Conservation (phyloP, 2,888 invertebrate genomes). For the Colostygia pectinataria region DNA sequence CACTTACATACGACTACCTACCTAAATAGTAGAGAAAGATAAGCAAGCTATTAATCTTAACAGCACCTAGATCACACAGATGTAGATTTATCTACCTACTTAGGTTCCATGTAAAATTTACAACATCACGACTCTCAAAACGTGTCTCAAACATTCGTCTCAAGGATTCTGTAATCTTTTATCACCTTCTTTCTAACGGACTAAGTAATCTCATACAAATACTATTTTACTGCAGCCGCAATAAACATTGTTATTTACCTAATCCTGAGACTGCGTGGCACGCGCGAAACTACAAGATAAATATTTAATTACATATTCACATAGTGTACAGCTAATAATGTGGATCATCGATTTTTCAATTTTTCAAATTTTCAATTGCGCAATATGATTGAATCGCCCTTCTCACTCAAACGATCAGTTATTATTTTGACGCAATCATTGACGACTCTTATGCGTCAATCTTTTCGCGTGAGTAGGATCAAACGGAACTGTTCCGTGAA, state of each 20-base stretch:
- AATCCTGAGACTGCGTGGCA: conserved; percentile 3
- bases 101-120: background rate
- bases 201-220: conserved; percentile 10
- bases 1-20: too few species aligned
- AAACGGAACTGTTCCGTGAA: too few species aligned
- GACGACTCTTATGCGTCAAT: too few species aligned
- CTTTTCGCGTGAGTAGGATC: too few species aligned
- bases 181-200: background rate
- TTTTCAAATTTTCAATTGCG: too few species aligned
- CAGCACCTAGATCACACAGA: too few species aligned
- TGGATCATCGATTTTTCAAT: too few species aligned
- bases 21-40: background rate
- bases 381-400: too few species aligned
- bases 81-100: background rate
- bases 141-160: conserved; percentile 6
- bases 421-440: too few species aligned
- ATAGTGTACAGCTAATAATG: too few species aligned
- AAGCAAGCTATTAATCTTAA: too few species aligned
- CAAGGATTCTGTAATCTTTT: conserved; percentile 9
- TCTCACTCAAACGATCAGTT: too few species aligned
- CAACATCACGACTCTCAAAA: conserved; percentile 3
- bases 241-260: conserved; percentile 9
- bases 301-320: background rate
- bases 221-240: conserved; percentile 3
- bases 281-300: conserved; percentile 1